Conservation (phyloP, 2,888 invertebrate genomes). For the Nemurella pictetii region DNA sequence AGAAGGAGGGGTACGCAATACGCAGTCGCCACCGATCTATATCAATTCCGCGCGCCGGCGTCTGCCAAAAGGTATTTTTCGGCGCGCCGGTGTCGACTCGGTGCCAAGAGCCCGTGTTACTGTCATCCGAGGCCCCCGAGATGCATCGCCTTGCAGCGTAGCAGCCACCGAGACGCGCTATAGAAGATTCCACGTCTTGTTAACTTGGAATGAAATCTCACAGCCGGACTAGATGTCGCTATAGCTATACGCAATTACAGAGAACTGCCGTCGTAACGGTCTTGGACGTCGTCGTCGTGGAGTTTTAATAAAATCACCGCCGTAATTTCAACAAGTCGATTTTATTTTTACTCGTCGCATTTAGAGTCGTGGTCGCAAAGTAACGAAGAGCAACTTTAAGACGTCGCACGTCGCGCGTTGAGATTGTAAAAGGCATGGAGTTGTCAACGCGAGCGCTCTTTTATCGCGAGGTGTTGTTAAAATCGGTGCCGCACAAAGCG, state of each 20-base stretch:
- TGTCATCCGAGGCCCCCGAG: not conserved
- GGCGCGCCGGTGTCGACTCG: not conserved
- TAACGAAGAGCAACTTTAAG: too few relatives aligned
- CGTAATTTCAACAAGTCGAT: too few relatives aligned
- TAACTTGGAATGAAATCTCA: not conserved
- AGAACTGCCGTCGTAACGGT: too few relatives aligned
- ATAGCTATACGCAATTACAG: too few relatives aligned
- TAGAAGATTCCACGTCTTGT: too few relatives aligned
- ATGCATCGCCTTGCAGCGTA: not conserved
- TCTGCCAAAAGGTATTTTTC: not conserved
- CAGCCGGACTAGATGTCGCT: not conserved
- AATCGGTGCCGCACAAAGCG: not conserved
- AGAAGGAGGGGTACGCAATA: too few relatives aligned
- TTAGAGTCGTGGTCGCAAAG: too few relatives aligned
- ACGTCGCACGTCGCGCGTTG: too few relatives aligned
- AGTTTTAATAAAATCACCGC: too few relatives aligned
- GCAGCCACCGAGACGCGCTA: not conserved
- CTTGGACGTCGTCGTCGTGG: too few relatives aligned
- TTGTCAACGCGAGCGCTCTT: not conserved
- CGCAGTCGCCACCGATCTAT: not conserved
- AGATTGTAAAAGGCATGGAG: not conserved
- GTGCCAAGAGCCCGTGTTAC: not conserved
- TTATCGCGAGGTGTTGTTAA: too few relatives aligned
- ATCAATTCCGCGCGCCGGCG: not conserved
- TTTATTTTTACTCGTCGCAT: too few relatives aligned